Evolutionary conservation across 2,888 invertebrate species (phyloP), one percentile per base, ranked within the genome.

Genomic region (Thyatira batis): DNA sequence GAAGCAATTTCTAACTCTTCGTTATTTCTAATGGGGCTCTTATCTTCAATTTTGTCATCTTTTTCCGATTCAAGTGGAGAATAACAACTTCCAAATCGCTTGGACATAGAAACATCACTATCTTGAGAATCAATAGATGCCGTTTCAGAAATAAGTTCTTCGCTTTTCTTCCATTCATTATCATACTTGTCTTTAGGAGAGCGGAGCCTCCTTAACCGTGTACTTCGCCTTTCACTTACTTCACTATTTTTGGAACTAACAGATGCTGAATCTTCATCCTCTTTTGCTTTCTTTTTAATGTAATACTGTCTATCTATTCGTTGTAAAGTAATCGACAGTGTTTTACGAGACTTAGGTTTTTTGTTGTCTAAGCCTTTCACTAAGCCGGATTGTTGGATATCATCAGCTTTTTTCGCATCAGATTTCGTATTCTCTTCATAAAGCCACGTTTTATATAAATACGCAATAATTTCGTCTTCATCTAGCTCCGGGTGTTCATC

Each of bases 401-500:
- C 64, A 49, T 70, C 65, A 23, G 49, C 62, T 49, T 63, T 71
- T 10, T 57, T 55, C 1, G 69, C 60, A 17, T 72, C 71, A 45
- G 69, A 51, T 59, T 73, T 72, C 28, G 80, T 77, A 33, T 69
- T 80, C 23, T 87, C 80, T 55, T 80, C 78, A 50, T 85, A 88
- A 20, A 84, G 61, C 93, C 93, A 93, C 9, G 90, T 89, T 63
- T 93, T 90, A 45, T 88, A 87, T 52, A 93, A 78, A 72, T 93
- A 93, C 17, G 76, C 73, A 11, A 84, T 79, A 20, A 93, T 86
- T 63, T 93, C 92, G 1, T 87, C 82, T 50, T 86, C 82, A 0
- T 86, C 82, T 8, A 93, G 75, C 49, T 93, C 85, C 1, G 94
- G 93, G 69, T 93, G 84, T 65, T 93, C 89, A 45, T 92, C 92